A percentile compares a stretch with the other conserved stretches of the same genome.
These are phyloP conservation scores for Paradisaea rubra DNA, from an alignment of 2,113 vertebrate genomes.

Conservation along the genomic window DNA sequence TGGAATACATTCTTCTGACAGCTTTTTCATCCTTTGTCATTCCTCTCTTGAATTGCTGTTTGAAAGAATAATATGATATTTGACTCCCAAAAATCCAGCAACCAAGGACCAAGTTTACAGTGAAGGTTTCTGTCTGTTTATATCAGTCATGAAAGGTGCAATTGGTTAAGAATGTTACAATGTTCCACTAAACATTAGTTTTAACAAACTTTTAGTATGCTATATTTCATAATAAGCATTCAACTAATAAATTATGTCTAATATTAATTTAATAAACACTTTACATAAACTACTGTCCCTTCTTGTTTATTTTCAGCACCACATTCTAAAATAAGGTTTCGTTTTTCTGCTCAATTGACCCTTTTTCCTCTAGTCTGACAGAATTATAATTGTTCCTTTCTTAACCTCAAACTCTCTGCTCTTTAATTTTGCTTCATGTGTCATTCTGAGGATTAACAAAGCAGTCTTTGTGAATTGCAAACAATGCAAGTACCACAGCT, in stretches of 20 bases:
- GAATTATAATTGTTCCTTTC: background rate
- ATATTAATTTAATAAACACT: background rate
- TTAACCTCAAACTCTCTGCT: background rate
- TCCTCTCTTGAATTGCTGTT: background rate
- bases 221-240: background rate
- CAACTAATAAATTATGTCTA: background rate
- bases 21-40: background rate
- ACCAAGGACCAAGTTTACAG: background rate
- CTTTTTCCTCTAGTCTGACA: background rate
- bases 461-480: background rate
- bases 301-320: background rate
- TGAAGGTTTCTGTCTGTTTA: background rate
- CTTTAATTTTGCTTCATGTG: background rate
- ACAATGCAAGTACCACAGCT: background rate
- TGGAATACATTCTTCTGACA: background rate
- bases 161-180: background rate
- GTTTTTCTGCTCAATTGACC: background rate
- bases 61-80: background rate
- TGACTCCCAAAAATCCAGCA: background rate
- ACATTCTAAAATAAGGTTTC: background rate
- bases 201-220: background rate
- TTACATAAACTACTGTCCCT: background rate
- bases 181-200: background rate
- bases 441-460: background rate
- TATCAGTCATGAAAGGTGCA: background rate